Conservation (phyloP, 2,797 vertebrate species). For the Hipposideros larvatus region DNA sequence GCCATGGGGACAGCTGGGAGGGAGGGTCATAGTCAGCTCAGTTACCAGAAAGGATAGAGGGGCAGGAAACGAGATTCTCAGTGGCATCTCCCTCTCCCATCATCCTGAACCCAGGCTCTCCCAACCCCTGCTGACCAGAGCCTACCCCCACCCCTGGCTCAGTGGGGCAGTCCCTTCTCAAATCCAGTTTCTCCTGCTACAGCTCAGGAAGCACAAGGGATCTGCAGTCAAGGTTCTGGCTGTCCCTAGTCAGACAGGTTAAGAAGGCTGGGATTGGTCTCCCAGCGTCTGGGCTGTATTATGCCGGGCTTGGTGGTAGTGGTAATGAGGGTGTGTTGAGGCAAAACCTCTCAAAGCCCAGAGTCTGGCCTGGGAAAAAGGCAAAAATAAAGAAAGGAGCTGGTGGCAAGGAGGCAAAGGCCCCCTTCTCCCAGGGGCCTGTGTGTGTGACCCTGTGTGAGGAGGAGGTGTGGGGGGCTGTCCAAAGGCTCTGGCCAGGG, state of each 20-base stretch:
- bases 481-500: conserved; percentile 60
- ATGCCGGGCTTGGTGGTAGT: neutral
- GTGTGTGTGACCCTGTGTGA: conserved; percentile 44
- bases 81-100: neutral
- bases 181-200: conserved; percentile 48
- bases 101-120: neutral
- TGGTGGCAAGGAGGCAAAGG: conserved; percentile 3
- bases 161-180: conserved; percentile 57
- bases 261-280: conserved; percentile 22
- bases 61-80: conserved; percentile 52
- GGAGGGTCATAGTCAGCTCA: conserved; percentile 59
- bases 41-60: conserved; percentile 50
- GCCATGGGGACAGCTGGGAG: conserved; percentile 83
- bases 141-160: neutral
- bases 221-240: neutral
- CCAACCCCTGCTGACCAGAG: neutral
- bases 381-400: conserved; percentile 52
- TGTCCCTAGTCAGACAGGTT: neutral
- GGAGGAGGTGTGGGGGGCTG: neutral
- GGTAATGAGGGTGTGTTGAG: neutral
- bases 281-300: neutral
- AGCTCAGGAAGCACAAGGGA: neutral
- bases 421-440: conserved; percentile 35
- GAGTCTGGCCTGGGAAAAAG: neutral
- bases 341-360: conserved; percentile 23